Evolutionary conservation across 2,888 invertebrate species (phyloP).

Genomic region (Tachystola acroxantha): DNA sequence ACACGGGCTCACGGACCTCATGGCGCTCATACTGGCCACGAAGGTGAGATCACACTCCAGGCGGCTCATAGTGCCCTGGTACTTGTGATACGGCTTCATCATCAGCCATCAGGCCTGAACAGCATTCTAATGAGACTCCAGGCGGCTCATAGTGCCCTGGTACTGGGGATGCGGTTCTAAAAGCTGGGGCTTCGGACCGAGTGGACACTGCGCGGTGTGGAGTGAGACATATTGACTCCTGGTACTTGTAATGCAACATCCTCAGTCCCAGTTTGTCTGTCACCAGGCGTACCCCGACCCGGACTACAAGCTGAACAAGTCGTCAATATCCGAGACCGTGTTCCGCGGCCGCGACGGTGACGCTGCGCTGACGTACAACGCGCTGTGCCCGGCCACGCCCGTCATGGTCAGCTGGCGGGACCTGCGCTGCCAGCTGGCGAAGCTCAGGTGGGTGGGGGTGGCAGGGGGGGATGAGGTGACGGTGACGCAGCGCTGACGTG

Average conservation of each 20-base stretch:
- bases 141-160: no score
- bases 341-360: slow-evolving; percentile 74
- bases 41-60: no score
- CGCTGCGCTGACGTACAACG: slow-evolving; percentile 82
- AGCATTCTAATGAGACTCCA: no score
- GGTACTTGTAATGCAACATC: no score
- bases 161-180: no score
- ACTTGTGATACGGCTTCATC: no score
- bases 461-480: slow-evolving; percentile 48
- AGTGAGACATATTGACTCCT: no score
- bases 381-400: slow-evolving; percentile 89
- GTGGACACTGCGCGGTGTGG: no score
- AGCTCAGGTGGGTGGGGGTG: no score
- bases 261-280: no score
- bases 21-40: slow-evolving; percentile 89
- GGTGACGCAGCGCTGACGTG: neutral
- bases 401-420: slow-evolving; percentile 97
- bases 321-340: slow-evolving; percentile 84
- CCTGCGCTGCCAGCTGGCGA: slow-evolving; percentile 58
- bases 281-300: slow-evolving; percentile 92
- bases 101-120: no score
- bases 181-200: neutral
- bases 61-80: no score
- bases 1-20: slow-evolving; percentile 81
- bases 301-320: slow-evolving; percentile 95